Percentiles rank a stretch among this genome's conserved stretches.
Evolutionary conservation across 2,888 invertebrate genomes (phyloP).

Genomic region (Coelinius sp.): DNA sequence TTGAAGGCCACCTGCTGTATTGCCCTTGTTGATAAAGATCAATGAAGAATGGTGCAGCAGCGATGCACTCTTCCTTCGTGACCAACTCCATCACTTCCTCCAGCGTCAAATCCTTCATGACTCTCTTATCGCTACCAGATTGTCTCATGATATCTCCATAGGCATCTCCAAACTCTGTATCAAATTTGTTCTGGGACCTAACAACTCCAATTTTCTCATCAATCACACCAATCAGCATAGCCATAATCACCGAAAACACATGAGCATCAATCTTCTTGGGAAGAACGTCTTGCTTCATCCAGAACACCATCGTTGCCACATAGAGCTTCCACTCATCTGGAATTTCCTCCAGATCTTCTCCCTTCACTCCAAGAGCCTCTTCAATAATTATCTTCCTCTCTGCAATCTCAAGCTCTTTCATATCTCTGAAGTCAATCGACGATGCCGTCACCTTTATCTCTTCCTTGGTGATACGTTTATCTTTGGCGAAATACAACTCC

Average conservation of each 20-base stretch:
- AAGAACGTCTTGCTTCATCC: not conserved
- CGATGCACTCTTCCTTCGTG: not conserved
- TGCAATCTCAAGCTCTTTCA: not conserved
- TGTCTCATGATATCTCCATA: not conserved
- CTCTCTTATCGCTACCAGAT: not conserved
- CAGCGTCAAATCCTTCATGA: not conserved
- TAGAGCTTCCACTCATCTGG: not conserved
- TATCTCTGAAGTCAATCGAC: not conserved
- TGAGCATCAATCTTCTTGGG: not conserved
- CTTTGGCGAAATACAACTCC: not conserved
- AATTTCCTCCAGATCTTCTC: not conserved
- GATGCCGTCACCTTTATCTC: not conserved
- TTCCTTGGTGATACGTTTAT: not conserved
- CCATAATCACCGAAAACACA: not conserved
- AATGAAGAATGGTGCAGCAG: not conserved
- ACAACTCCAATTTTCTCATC: conserved; percentile 12
- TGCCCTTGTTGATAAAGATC: no score
- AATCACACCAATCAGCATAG: not conserved
- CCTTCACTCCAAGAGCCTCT: not conserved
- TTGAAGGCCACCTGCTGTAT: no score
- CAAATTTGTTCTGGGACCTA: not conserved
- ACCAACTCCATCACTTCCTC: not conserved
- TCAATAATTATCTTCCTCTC: not conserved
- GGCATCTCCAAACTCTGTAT: no score
- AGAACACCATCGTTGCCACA: not conserved